A percentile compares a stretch with the other conserved stretches of the same genome.
These are phyloP conservation scores for Sylvia atricapilla DNA, from an alignment of 2,113 vertebrate genomes.

Conservation along the genomic window DNA sequence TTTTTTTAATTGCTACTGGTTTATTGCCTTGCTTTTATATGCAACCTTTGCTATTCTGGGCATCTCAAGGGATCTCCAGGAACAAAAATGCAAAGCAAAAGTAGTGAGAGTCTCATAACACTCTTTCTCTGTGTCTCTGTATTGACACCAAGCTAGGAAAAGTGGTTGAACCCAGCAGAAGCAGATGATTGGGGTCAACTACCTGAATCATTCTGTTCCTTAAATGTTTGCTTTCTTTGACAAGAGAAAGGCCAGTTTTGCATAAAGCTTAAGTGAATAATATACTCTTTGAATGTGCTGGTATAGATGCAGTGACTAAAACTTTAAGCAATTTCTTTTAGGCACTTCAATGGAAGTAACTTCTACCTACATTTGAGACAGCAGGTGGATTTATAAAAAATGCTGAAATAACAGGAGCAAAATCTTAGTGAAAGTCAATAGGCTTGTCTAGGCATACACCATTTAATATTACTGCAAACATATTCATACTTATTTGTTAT, in stretches of 20 bases:
- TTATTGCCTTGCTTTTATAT: background rate
- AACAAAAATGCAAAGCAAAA: background rate
- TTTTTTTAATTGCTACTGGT: background rate
- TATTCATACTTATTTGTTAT: background rate
- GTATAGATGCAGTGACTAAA: background rate
- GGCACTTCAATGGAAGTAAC: background rate
- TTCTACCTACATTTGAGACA: background rate
- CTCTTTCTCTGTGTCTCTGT: background rate
- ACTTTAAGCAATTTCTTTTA: background rate
- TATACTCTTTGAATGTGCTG: background rate
- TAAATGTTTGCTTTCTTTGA: background rate
- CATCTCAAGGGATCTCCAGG: background rate
- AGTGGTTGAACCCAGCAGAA: background rate
- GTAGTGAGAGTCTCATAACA: background rate
- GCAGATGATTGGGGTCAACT: background rate
- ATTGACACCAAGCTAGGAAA: background rate
- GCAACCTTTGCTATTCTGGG: background rate
- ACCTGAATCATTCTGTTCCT: background rate
- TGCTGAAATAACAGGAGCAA: background rate
- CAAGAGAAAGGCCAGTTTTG: background rate
- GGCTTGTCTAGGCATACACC: background rate
- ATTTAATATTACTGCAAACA: background rate
- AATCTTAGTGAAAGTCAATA: background rate
- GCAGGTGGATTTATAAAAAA: background rate
- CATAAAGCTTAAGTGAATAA: background rate